phyloP scores from a whole-genome alignment of 1,140 invertebrate genomes.

The Scylla paramamosain region DNA sequence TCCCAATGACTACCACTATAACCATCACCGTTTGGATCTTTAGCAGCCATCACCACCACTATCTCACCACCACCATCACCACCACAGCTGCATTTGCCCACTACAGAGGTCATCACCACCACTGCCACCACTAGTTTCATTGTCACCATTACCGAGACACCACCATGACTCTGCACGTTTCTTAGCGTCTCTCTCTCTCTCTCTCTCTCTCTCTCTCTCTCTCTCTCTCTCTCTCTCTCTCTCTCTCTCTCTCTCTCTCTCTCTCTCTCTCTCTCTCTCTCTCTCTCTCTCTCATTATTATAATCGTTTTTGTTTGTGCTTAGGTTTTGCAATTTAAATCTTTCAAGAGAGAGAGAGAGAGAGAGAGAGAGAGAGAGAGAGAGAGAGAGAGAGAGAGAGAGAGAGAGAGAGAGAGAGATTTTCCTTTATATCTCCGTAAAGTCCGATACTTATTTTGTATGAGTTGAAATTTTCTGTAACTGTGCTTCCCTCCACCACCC shows the following conservation, averaged over 20 bases:
- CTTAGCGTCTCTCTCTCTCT: constrained; percentile 36
- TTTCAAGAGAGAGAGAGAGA: too few species aligned
- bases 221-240: constrained; percentile 20
- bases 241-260: background rate
- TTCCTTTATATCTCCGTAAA: too few species aligned
- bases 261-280: too few species aligned
- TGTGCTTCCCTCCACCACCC: too few species aligned
- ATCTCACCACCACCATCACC: background rate
- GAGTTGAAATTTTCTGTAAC: too few species aligned
- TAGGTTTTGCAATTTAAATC: too few species aligned
- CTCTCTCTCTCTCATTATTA: too few species aligned
- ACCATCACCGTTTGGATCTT: background rate
- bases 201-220: constrained; percentile 38
- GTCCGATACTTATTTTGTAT: too few species aligned
- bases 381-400: background rate
- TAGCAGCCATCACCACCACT: background rate
- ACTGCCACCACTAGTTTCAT: constrained; percentile 36
- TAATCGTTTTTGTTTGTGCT: too few species aligned
- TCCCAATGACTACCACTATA: background rate
- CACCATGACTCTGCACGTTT: constrained; percentile 32
- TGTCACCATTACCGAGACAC: constrained; percentile 54
- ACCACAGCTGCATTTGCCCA: background rate
- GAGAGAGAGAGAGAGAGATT: too few species aligned
- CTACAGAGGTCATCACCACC: constrained; percentile 35
- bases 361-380: too few species aligned